A percentile compares a stretch with the other conserved stretches of the same genome.
These are phyloP conservation scores for Poliocrania exsul DNA, from an alignment of 2,797 vertebrate genomes.

Conservation along the genomic window DNA sequence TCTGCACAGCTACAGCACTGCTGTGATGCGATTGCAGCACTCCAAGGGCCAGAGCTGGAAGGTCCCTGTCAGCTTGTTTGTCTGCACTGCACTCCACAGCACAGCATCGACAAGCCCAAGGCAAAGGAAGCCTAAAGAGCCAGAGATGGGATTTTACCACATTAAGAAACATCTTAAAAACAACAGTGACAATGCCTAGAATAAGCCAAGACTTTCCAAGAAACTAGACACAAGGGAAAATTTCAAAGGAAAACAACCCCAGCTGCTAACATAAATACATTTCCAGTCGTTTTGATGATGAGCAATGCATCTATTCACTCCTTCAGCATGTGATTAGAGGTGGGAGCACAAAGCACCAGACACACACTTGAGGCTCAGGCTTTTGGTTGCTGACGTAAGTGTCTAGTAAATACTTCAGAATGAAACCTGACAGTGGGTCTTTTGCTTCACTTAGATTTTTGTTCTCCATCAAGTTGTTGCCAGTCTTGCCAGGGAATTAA, in stretches of 20 bases:
- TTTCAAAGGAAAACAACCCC: not conserved
- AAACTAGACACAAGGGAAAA: not conserved
- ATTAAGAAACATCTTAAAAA: not conserved
- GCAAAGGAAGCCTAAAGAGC: not conserved
- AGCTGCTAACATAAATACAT: not conserved
- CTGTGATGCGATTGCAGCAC: accelerated
- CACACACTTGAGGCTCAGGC: not conserved
- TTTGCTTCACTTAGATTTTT: not conserved
- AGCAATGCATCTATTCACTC: not conserved
- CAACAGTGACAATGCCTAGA: not conserved
- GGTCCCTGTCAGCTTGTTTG: not conserved
- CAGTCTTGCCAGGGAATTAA: not conserved
- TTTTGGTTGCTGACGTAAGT: not conserved
- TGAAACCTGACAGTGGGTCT: not conserved
- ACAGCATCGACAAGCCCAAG: not conserved
- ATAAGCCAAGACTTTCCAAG: not conserved
- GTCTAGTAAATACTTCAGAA: not conserved
- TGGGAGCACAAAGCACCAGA: not conserved
- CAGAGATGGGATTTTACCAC: not conserved
- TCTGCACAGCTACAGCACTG: not conserved
- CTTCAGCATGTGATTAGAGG: not conserved
- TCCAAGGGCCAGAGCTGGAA: not conserved
- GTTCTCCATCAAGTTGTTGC: not conserved
- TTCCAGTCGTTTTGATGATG: not conserved
- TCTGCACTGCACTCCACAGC: not conserved